Base-by-base conservation (phyloP, 2,797 vertebrate species). In the Pogonophryne albipinna region DNA sequence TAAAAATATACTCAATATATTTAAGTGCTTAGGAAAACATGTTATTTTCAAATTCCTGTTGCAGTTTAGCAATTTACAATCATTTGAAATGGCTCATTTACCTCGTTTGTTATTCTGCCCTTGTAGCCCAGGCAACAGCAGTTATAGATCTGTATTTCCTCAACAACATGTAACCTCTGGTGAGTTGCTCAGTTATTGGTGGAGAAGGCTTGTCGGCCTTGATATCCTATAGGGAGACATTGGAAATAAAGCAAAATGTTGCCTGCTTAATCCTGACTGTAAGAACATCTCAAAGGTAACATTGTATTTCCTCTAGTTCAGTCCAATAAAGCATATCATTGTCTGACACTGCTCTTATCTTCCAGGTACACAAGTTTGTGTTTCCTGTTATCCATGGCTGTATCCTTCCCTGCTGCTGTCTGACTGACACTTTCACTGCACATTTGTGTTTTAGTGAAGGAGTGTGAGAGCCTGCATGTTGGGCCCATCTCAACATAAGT, bases 311-410 rank as follows among this genome's bases (percentile, higher is more conserved):
- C 27, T 27, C 27, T 5, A 27, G 23, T 27, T 27, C 23, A 27
- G 23, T 27, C 23, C 4, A 27, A 27, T 27, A 27, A 27, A 20
- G 38, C 17, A 16, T 71, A 23, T 56, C 3, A 42, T 74, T 0
- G 10, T 60, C 41, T 77, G 49, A 55, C 12, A 3, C 63, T 63
- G 41, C 23, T 85, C 42, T 84, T 3, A 5, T 58, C 7, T 72
- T 61, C 16, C 85, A 95, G 95, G 78, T 95, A 17, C 95, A 95
- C 88, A 92, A 80, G 80, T 95, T 95, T 84, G 94, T 92, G 57
- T 95, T 76, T 73, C 94, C 94, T 23, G 91, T 95, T 1, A 42
- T 95, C 70, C 95, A 95, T 1, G 95, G 95, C 84, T 95, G 95
- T 95, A 95, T 95, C 94, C 93, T 95, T 93, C 72, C 17, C 50